Conservation (phyloP, 2,797 vertebrate genomes). For the Thalassophryne amazonica region DNA sequence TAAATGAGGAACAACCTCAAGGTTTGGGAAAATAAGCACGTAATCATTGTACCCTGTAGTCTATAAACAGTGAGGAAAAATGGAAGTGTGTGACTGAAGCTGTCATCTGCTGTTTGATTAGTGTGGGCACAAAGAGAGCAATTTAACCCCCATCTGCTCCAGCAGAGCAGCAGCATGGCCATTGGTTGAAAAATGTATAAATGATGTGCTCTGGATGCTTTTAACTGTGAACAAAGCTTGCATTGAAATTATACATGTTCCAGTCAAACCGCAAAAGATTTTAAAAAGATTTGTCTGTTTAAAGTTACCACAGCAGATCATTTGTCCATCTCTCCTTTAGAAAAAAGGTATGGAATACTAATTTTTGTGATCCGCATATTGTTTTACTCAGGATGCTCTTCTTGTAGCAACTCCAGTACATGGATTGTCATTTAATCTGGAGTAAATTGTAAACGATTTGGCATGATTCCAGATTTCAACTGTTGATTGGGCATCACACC, state of each 20-base stretch:
- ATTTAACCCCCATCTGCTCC: constrained; percentile 29
- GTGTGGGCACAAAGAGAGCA: constrained; percentile 10
- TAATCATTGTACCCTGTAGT: background rate
- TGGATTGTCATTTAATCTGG: too few relatives aligned
- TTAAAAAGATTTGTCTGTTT: too few relatives aligned
- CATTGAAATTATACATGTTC: too few relatives aligned
- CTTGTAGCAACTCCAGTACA: too few relatives aligned
- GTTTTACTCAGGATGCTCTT: too few relatives aligned
- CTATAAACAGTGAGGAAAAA: constrained; percentile 3
- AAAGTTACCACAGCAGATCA: too few relatives aligned
- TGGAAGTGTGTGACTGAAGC: constrained; percentile 5
- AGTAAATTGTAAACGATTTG: too few relatives aligned
- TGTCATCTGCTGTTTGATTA: constrained; percentile 7
- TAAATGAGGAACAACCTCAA: background rate
- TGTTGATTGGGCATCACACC: too few relatives aligned
- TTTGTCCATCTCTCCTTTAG: too few relatives aligned
- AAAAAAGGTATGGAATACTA: too few relatives aligned
- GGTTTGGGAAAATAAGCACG: background rate
- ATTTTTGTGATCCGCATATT: too few relatives aligned
- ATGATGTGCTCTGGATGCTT: constrained; percentile 7
- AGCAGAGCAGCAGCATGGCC: constrained; percentile 2
- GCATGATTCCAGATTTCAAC: too few relatives aligned
- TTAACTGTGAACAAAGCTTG: background rate
- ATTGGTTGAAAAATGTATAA: constrained; percentile 8
- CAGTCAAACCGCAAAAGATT: background rate